Evolutionary conservation across 1,140 invertebrate species (phyloP), one percentile per base, ranked within the genome.

Genomic region (Aplysia californica): DNA sequence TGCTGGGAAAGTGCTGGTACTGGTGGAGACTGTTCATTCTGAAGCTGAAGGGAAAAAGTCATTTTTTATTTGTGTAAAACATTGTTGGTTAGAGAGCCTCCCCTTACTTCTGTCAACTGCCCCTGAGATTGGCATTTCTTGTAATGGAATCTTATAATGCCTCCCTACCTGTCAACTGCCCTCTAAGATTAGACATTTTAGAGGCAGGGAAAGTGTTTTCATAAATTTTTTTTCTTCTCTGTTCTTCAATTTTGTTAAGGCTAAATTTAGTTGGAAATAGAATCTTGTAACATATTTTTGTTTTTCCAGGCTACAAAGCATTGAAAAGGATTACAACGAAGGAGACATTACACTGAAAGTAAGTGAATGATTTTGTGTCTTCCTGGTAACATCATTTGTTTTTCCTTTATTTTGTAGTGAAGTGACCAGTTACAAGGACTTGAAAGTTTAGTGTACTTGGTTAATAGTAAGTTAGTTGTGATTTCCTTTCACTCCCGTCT

Each of bases 281-380:
- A 44, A n/a, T 66, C 26, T 66, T 50, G 15, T 26, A 0, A 39
- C 26, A n/a, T n/a, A 26, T 36, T 15, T 71, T 65, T 50, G 2
- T 66, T 23, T 58, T 82, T 82, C 41, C 80, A 87, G 86, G 39
- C 76, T 87, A 41, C 61, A 79, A 61, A 79, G 79, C 20, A 66
- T 86, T 21, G 83, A 86, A 50, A 68, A 77, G 61, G 85, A 87
- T 50, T 79, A 79, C 26, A 78, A 81, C 29, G 82, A 86, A 71
- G 85, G 85, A n/a, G 82, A 85, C 56, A 75, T 87, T 39, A 87
- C 86, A 39, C 78, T 85, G 36, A 86, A 86, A 83, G 84, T 84
- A 64, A 64, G 41, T 21, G 21, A 2, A 50, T n/a, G 23, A n/a
- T 21, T 31, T 1, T n/a, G 2, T 39, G n/a, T 69, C 15, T 70